Evolutionary conservation across 2,797 vertebrate species (phyloP).

Genomic region (Chaetodon trifasciatus): DNA sequence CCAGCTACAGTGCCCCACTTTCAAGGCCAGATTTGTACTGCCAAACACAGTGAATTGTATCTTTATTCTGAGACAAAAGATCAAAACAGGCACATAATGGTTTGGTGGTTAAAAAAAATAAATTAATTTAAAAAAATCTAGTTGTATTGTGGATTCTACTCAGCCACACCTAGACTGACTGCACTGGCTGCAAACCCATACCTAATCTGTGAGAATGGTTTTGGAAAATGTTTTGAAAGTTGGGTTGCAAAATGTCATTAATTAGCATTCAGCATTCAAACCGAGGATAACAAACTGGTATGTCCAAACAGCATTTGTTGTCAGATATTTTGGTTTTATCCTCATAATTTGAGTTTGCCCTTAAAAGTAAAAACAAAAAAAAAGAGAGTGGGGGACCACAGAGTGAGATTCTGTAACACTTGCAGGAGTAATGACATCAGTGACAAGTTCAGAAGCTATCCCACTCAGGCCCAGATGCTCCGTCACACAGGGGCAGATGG

Average conservation of each 20-base stretch:
- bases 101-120: neutral
- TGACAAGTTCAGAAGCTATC: constrained; percentile 53
- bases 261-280: neutral
- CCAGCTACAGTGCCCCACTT: constrained; percentile 19
- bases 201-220: neutral
- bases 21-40: constrained; percentile 26
- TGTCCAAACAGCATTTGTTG: neutral
- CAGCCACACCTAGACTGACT: neutral
- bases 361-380: no score
- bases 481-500: constrained; percentile 76
- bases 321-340: neutral
- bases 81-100: neutral
- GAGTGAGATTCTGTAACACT: constrained; percentile 38
- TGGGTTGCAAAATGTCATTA: neutral
- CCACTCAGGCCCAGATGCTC: constrained; percentile 64
- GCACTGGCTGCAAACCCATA: neutral
- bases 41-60: constrained; percentile 3
- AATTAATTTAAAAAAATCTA: neutral
- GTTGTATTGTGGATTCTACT: neutral
- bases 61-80: constrained; percentile 28
- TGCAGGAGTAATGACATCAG: constrained; percentile 38
- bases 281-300: neutral
- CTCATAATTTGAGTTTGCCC: neutral
- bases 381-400: no score
- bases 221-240: neutral